phyloP scores from a whole-genome alignment of 1,140 invertebrate genomes.

The Aphis craccivora region DNA sequence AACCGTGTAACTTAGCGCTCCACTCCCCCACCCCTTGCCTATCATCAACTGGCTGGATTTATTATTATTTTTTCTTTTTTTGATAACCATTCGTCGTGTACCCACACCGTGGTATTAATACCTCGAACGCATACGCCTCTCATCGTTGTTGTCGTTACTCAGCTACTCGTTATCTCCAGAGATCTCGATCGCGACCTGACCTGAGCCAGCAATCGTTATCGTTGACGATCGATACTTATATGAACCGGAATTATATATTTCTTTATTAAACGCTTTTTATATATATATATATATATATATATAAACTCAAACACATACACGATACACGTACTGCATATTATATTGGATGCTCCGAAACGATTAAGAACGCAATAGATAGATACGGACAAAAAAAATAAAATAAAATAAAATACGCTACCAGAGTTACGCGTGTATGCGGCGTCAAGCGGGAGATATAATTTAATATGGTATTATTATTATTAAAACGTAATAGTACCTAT shows the following conservation, averaged over 20 bases:
- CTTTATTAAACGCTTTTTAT: not conserved
- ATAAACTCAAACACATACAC: not conserved
- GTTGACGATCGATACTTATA: conserved; percentile 11
- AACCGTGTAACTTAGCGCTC: not conserved
- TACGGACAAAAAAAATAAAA: not conserved
- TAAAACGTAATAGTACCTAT: not conserved
- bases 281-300: not conserved
- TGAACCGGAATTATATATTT: conserved; percentile 43
- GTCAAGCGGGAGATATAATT: not conserved
- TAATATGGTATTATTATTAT: not conserved
- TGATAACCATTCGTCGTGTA: not conserved
- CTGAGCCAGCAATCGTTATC: not conserved
- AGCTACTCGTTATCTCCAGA: not conserved
- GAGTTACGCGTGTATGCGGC: conserved; percentile 6
- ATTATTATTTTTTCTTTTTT: not conserved
- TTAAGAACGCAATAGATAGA: not conserved
- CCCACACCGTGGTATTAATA: not conserved
- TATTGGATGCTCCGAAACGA: not conserved
- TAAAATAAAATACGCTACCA: conserved; percentile 8
- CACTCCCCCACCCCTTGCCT: not conserved
- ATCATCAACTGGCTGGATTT: not conserved
- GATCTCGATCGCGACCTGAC: not conserved
- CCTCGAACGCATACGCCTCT: not conserved
- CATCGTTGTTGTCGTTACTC: not conserved
- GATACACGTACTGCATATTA: not conserved